Conservation (phyloP, 1,140 invertebrate species). For the Cotesia chilonis region DNA sequence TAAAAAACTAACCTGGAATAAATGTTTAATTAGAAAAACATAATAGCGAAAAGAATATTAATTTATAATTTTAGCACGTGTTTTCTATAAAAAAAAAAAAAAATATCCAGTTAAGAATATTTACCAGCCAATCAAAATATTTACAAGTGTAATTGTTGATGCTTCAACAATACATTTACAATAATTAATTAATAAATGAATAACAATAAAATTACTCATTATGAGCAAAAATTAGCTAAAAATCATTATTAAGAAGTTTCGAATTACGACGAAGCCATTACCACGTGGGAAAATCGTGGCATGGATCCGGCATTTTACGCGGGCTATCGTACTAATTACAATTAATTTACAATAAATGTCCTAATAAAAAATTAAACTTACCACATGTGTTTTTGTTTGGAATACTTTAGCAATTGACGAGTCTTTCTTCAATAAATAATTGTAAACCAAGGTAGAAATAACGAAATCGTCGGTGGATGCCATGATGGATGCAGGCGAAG, state of each 20-base stretch:
- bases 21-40: neutral
- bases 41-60: neutral
- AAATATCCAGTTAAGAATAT: too few relatives aligned
- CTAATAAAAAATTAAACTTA: slow-evolving; percentile 57
- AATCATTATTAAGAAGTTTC: neutral
- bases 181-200: neutral
- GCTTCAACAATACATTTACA: neutral
- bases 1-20: neutral
- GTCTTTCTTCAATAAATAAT: slow-evolving; percentile 69
- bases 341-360: slow-evolving; percentile 1
- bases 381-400: slow-evolving; percentile 70
- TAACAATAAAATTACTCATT: neutral
- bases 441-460: slow-evolving; percentile 65
- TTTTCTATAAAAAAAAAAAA: too few relatives aligned
- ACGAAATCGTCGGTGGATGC: slow-evolving; percentile 48
- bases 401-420: slow-evolving; percentile 68
- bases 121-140: too few relatives aligned
- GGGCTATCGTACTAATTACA: slow-evolving; percentile 4
- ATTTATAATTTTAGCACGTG: neutral
- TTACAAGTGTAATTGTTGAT: neutral
- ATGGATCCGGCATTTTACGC: slow-evolving; percentile 9
- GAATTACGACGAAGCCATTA: neutral
- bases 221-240: neutral
- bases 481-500: slow-evolving; percentile 50
- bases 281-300: slow-evolving; percentile 28